Percentiles rank a stretch among this genome's conserved stretches.
These are phyloP conservation scores for Phalloptychus januarius DNA, from an alignment of 2,797 vertebrate species.

Conservation along the genomic window DNA sequence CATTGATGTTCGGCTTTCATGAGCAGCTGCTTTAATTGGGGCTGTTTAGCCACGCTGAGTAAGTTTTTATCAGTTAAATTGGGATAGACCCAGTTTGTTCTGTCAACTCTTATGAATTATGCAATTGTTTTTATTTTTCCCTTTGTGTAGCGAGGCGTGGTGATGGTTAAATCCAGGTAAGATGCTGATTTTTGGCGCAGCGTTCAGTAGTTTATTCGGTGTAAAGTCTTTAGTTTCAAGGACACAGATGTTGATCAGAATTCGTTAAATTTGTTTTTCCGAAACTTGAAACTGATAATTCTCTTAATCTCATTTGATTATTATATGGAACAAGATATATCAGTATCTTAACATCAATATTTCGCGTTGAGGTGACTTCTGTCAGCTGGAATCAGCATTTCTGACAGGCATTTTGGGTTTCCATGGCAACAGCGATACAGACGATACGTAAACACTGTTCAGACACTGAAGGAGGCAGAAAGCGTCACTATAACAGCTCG, in stretches of 20 bases:
- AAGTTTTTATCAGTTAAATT: conserved; percentile 39
- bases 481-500: no score
- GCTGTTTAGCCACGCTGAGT: conserved; percentile 40
- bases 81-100: conserved; percentile 10
- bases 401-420: not conserved
- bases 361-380: no score
- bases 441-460: no score
- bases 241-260: not conserved
- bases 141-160: not conserved
- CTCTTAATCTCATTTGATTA: no score
- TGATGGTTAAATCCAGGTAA: not conserved
- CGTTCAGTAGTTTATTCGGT: not conserved
- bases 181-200: not conserved
- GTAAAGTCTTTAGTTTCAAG: no score
- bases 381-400: no score
- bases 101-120: conserved; percentile 8
- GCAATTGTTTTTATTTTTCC: not conserved
- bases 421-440: no score
- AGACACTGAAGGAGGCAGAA: no score
- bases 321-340: no score
- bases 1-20: conserved; percentile 40
- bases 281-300: not conserved
- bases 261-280: not conserved
- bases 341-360: no score
- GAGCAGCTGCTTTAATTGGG: conserved; percentile 45